Evolutionary conservation across 2,888 invertebrate genomes (phyloP).

Genomic region (Nomada flava): DNA sequence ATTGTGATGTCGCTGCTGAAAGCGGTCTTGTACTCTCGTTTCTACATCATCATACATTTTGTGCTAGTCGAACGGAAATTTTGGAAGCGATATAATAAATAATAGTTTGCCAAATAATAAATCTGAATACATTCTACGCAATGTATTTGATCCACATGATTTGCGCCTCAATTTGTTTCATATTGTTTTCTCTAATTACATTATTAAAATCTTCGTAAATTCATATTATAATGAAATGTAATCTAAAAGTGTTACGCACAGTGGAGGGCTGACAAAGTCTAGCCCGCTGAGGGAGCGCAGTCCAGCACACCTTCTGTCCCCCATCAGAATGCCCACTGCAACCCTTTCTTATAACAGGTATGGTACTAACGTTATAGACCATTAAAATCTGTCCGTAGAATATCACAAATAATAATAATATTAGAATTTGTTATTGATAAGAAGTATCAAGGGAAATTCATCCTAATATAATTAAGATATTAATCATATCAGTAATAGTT

Average conservation of each 20-base stretch:
- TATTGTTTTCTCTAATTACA: conserved; percentile 3
- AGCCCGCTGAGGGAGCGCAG: conserved; percentile 82
- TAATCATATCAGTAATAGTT: conserved; percentile 32
- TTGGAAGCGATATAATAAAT: neutral
- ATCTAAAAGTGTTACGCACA: conserved; percentile 79
- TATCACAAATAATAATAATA: conserved; percentile 4
- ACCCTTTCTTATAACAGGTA: conserved; percentile 87
- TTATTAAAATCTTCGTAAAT: conserved; percentile 6
- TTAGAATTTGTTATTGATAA: conserved; percentile 3
- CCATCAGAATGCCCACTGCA: conserved; percentile 87
- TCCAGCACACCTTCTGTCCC: conserved; percentile 85
- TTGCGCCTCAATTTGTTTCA: neutral
- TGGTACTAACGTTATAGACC: conserved; percentile 67
- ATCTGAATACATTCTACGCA: conserved; percentile 56
- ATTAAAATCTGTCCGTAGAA: conserved; percentile 28
- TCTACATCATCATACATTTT: conserved; percentile 22
- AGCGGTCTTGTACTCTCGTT: conserved; percentile 3
- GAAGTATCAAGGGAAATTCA: neutral
- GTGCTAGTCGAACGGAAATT: neutral
- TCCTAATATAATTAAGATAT: neutral
- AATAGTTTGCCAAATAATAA: conserved; percentile 39
- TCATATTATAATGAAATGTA: conserved; percentile 50
- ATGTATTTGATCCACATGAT: conserved; percentile 28
- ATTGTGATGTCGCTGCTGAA: conserved; percentile 17
- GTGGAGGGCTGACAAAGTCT: conserved; percentile 81